phyloP scores from a whole-genome alignment of 2,888 invertebrate species.

The Furcula furcula region DNA sequence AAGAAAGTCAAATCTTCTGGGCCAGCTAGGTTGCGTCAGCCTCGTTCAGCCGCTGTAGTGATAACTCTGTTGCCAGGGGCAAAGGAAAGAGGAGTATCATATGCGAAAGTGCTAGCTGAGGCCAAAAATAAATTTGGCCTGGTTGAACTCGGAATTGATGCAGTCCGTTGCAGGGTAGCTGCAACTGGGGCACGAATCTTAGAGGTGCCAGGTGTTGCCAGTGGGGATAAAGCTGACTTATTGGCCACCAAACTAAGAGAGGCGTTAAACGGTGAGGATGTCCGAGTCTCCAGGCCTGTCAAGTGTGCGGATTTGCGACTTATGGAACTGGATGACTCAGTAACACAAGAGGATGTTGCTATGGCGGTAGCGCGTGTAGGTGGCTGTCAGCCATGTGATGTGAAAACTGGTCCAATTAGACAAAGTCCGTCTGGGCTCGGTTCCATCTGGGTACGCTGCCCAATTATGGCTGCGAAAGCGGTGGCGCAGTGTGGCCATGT shows the following conservation, averaged over 20 bases:
- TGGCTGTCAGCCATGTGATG: not conserved
- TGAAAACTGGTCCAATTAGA: not conserved
- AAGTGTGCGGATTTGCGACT: not conserved
- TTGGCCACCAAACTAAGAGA: not conserved
- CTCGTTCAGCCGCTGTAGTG: conserved; percentile 11
- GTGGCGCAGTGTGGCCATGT: not conserved
- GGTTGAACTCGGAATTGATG: conserved; percentile 1
- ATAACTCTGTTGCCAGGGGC: conserved; percentile 13
- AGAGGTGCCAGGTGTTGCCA: conserved; percentile 5
- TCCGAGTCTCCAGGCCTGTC: not conserved
- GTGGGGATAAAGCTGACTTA: not conserved
- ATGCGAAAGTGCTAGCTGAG: not conserved
- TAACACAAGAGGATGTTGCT: too few species aligned
- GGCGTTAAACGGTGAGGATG: not conserved
- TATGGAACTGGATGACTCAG: not conserved
- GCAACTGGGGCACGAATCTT: conserved; percentile 10
- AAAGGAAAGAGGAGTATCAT: conserved; percentile 3
- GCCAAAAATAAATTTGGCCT: not conserved
- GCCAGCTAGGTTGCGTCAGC: too few species aligned
- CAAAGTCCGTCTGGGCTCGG: not conserved
- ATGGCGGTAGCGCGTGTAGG: not conserved
- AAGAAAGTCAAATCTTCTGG: too few species aligned
- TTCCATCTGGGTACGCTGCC: not conserved
- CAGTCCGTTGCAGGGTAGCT: not conserved
- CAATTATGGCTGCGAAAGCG: not conserved